Base-by-base conservation (phyloP, 1,140 invertebrate genomes). In the Idris sp. region DNA sequence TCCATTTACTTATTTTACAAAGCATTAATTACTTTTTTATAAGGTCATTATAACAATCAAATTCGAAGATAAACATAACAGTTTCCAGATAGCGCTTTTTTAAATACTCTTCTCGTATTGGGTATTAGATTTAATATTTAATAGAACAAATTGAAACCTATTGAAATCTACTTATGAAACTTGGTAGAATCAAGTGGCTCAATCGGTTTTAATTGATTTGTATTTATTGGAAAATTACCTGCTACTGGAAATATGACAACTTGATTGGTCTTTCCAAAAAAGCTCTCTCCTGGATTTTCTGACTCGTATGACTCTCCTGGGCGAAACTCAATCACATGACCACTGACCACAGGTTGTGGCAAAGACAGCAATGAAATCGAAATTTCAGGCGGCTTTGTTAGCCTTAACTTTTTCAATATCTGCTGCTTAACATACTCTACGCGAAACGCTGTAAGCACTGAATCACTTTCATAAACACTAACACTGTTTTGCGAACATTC, bases 341-440 rank as follows among this genome's bases (percentile, higher is more conserved):
- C 92, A 69, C 93, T 91, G 30, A 91, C 90, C 19, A 94, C 88
- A 1, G 92, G 92, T 79, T 90, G 90, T 0, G 92, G 92, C 71
- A 94, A 82, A 14, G 89, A 89, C 64, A 89, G 89, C 1, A 91
- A 81, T 2, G 90, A 81, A 11, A 88, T 76, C 4, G 89, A 89
- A 1, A 90, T 89, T 33, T 89, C 89, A 4, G 94, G 94, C 61
- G 91, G 92, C 79, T 92, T 91, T 33, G 91, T 93, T 1, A 95
- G 80, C 53, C 93, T 84, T 33, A 95, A 79, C 80, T 95, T 95
- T 82, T 91, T 92, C 41, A 95, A 81, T 10, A 95, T 95, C 83
- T 95, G 93, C 73, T 93, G 90, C 79, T 95, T 95, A 6, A 95
- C 93, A 62, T 92, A 93, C 80, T 95, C 93, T 28, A 94, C 90